phyloP scores from a whole-genome alignment of 2,113 vertebrate genomes.

The Zapornia atra region DNA sequence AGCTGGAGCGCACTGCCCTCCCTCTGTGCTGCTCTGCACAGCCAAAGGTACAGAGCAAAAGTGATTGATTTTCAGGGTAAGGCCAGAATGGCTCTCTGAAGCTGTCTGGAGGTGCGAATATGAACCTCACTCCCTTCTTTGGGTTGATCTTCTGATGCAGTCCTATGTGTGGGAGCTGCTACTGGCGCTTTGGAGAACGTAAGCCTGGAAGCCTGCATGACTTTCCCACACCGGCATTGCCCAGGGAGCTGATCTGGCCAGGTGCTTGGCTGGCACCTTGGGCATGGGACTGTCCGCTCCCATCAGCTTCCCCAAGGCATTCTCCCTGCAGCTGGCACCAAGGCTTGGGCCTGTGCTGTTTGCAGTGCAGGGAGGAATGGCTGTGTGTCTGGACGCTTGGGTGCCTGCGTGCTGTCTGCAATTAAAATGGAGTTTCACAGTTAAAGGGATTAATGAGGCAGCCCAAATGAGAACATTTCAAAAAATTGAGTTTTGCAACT shows the following conservation, averaged over 20 bases:
- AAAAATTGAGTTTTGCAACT: background rate
- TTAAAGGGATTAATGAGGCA: slow-evolving; percentile 34
- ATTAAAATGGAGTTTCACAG: background rate
- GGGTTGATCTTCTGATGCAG: background rate
- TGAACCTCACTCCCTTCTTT: background rate
- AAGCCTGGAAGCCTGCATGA: background rate
- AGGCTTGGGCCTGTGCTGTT: background rate
- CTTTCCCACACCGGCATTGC: background rate
- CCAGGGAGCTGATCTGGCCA: background rate
- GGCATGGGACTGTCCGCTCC: accelerated
- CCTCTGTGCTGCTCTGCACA: background rate
- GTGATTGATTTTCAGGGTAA: background rate
- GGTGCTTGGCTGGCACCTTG: accelerated
- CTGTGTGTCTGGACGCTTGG: background rate
- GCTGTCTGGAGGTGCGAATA: accelerated
- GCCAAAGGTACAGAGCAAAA: background rate
- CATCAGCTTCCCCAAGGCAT: background rate
- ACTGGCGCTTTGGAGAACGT: background rate
- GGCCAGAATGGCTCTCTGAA: background rate
- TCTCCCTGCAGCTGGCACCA: background rate
- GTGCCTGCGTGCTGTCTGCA: background rate
- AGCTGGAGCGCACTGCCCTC: background rate
- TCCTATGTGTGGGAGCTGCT: accelerated
- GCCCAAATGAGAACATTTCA: background rate
- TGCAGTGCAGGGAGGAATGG: background rate